Conservation (phyloP, 2,113 vertebrate species). For the Lampris megalopsis region DNA sequence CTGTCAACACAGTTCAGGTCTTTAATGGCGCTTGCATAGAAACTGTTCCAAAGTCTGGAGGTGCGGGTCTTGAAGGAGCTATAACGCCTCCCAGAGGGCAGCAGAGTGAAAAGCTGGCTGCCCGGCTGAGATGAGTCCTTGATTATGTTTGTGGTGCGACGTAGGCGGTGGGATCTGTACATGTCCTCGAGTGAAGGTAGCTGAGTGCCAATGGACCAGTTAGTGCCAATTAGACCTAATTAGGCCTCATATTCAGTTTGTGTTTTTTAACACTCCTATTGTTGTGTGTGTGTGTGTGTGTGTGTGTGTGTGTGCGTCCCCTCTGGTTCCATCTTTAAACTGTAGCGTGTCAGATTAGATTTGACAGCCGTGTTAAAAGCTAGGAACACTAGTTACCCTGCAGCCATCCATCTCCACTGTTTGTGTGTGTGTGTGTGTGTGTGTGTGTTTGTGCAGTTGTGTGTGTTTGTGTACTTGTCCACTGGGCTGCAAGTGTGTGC, state of each 20-base stretch:
- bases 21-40: too few relatives aligned
- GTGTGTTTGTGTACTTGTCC: constrained; percentile 17
- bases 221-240: too few relatives aligned
- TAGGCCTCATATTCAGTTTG: constrained; percentile 11
- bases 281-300: constrained; percentile 20
- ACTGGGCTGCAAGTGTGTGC: constrained; percentile 17
- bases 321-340: constrained; percentile 51
- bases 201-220: too few relatives aligned
- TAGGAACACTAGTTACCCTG: constrained; percentile 47
- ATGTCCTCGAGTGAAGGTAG: too few relatives aligned
- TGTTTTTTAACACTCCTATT: background rate
- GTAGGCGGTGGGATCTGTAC: too few relatives aligned
- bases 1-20: too few relatives aligned
- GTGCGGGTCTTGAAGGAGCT: too few relatives aligned
- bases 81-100: too few relatives aligned
- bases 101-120: too few relatives aligned
- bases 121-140: too few relatives aligned
- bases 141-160: too few relatives aligned
- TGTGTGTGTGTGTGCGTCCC: constrained; percentile 20
- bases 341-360: constrained; percentile 57
- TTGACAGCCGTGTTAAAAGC: constrained; percentile 61
- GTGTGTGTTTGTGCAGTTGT: background rate
- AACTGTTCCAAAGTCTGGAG: too few relatives aligned
- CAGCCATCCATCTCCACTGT: constrained; percentile 21
- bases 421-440: constrained; percentile 16